phyloP scores from a whole-genome alignment of 2,797 vertebrate genomes.

The Microctenopoma steveboyesi region DNA sequence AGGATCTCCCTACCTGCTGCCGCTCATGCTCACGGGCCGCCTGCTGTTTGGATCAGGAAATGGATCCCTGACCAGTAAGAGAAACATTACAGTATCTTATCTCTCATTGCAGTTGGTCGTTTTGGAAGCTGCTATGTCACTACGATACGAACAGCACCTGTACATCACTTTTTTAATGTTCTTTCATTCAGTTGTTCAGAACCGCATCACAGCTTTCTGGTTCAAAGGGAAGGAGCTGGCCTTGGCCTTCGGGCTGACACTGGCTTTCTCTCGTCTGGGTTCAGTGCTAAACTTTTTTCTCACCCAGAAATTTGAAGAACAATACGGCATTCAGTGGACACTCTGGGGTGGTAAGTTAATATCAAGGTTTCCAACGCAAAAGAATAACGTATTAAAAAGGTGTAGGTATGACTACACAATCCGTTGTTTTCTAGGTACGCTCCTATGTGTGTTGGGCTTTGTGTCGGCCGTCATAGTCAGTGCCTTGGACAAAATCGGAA shows the following conservation, averaged over 20 bases:
- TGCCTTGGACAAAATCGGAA: constrained; percentile 83
- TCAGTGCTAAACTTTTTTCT: constrained; percentile 90
- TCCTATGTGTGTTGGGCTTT: constrained; percentile 85
- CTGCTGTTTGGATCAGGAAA: constrained; percentile 88
- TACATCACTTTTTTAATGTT: neutral
- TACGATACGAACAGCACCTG: neutral
- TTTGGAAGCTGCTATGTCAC: neutral
- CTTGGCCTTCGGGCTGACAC: constrained; percentile 84
- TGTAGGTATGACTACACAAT: neutral
- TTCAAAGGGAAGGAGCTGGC: constrained; percentile 89
- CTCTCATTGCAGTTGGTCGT: neutral
- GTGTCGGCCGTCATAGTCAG: constrained; percentile 82
- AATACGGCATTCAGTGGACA: constrained; percentile 88
- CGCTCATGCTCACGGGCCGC: constrained; percentile 86
- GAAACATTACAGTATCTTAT: neutral
- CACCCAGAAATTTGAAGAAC: constrained; percentile 84
- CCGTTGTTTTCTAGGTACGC: constrained; percentile 70
- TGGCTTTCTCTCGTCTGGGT: constrained; percentile 86
- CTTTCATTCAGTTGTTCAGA: constrained; percentile 84
- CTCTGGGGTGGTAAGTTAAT: constrained; percentile 84
- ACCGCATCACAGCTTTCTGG: constrained; percentile 88
- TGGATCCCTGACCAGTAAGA: constrained; percentile 84
- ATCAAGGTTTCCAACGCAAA: neutral
- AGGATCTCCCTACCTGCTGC: constrained; percentile 85
- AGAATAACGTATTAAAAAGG: neutral